phyloP scores from a whole-genome alignment of 2,113 vertebrate species.

The Parus major region DNA sequence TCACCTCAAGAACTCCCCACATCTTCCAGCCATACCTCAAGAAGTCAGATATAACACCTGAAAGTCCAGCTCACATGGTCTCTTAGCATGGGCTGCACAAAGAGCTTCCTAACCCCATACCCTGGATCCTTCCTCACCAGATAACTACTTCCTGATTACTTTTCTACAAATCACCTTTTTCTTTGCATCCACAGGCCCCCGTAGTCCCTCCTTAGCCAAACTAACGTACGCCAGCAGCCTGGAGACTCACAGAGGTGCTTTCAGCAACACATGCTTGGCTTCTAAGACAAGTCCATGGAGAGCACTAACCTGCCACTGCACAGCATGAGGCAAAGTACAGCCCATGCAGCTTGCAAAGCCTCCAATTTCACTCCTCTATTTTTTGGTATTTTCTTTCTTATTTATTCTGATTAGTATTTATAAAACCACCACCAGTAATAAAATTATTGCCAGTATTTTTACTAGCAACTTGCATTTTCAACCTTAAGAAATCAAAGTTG shows the following conservation, averaged over 20 bases:
- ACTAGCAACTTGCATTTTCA: not conserved
- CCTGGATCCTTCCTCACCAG: not conserved
- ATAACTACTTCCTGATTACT: not conserved
- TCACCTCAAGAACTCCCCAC: not conserved
- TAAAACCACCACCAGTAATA: not conserved
- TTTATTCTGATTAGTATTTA: not conserved
- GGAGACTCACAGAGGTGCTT: not conserved
- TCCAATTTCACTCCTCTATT: not conserved
- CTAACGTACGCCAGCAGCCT: fast-evolving
- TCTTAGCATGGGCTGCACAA: not conserved
- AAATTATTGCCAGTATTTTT: not conserved
- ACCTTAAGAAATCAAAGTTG: not conserved
- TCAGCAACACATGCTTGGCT: not conserved
- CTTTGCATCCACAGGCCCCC: not conserved
- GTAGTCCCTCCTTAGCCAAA: not conserved
- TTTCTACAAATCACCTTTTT: not conserved
- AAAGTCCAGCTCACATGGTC: not conserved
- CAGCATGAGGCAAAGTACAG: not conserved
- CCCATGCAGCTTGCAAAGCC: not conserved
- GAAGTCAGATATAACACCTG: not conserved
- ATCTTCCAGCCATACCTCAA: not conserved
- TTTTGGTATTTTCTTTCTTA: not conserved
- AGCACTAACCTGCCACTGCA: not conserved
- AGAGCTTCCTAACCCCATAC: not conserved
- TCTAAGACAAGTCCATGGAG: not conserved